A percentile compares a stretch with the other conserved stretches of the same genome.
Conservation (phyloP, 92 coral and sea anemone genomes). For the Porites divaricata region DNA sequence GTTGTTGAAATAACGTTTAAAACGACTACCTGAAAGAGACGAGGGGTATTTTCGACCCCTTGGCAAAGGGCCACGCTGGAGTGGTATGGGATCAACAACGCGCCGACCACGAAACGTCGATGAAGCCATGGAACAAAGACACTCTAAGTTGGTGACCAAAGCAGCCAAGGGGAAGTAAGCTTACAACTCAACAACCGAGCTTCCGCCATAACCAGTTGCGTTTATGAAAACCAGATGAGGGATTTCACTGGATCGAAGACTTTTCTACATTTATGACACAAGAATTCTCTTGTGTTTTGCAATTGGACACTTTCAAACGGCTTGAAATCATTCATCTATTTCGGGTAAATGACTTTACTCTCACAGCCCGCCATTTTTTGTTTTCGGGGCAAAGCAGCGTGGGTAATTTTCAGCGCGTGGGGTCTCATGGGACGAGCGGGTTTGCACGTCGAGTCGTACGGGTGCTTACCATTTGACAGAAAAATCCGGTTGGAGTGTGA, state of each 20-base stretch:
- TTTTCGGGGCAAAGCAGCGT: constrained; percentile 63
- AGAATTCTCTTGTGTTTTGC: constrained; percentile 11
- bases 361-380: constrained; percentile 80
- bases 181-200: constrained; percentile 26
- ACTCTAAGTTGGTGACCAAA: constrained; percentile 8
- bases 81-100: constrained; percentile 76
- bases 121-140: constrained; percentile 60
- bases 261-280: background rate
- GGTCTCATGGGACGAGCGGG: constrained; percentile 22
- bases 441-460: no score
- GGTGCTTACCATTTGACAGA: no score
- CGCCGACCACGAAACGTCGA: constrained; percentile 86
- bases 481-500: no score
- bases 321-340: constrained; percentile 72
- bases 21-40: constrained; percentile 69
- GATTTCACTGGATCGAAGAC: background rate
- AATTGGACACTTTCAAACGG: constrained; percentile 17
- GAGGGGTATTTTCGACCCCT: constrained; percentile 66
- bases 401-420: constrained; percentile 52
- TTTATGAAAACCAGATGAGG: background rate
- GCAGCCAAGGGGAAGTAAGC: background rate
- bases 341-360: constrained; percentile 42
- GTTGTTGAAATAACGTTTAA: background rate
- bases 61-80: constrained; percentile 72
- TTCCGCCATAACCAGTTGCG: constrained; percentile 42